Base-by-base conservation (phyloP, 2,113 vertebrate genomes). In the Crotalus tigris region DNA sequence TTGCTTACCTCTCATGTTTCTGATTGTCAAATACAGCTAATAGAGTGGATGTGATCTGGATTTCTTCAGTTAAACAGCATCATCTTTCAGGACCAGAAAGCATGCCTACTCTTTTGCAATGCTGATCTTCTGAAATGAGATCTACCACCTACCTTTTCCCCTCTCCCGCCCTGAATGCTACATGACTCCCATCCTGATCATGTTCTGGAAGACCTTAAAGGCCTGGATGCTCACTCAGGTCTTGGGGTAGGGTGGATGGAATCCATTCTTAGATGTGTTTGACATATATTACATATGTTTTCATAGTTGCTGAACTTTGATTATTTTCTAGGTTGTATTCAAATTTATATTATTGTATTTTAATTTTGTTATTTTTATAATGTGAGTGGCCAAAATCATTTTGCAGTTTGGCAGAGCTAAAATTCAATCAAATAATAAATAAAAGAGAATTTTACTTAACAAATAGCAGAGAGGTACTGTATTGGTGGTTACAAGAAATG, bases 71-170 rank as follows among this genome's bases (percentile, higher is more conserved):
- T 75, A 75, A 75, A 33, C 13, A 75, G n/a, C n/a, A 69, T 61
- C 8, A 10, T 69, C 61, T n/a, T n/a, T 69, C 29, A 69, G 29
- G 29, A 4, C 12, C 12, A 69, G 64, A 29, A 69, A 69, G 64
- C 29, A n/a, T 69, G 29, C 29, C 64, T n/a, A n/a, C 12, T 64
- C 26, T 19, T 57, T 57, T n/a, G 4, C 61, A 13, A 13, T 69
- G 1, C 29, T n/a, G 12, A 29, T 69, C 29, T 69, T n/a, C 64
- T n/a, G 64, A n/a, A 69, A n/a, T 69, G 12, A n/a, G 29, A n/a
- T 2, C 2, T 1, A 3, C 8, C 3, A 24, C 24, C 24, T 39
- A 39, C 11, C 12, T 51, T 51, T 51, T 2, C 2, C 3, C 9
- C 3, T 3, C 24, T 9, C 0, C 11, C 1, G 1, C 29, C 12